Percentiles rank a stretch among this genome's conserved stretches.
Evolutionary conservation across 2,113 vertebrate genomes (phyloP).

Genomic region (Colinus virginianus): DNA sequence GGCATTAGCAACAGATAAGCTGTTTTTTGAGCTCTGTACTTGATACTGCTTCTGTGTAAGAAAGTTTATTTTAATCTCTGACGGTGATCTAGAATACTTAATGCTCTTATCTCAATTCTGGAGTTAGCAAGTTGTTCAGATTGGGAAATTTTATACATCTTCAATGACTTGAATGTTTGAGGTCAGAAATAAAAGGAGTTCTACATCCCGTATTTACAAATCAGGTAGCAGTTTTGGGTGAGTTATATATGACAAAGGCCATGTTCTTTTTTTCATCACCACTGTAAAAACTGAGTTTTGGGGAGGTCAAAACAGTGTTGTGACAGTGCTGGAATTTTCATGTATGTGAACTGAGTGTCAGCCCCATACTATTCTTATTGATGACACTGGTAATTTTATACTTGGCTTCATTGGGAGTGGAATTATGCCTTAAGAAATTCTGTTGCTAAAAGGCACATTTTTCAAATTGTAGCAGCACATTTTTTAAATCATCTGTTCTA

Average conservation of each 20-base stretch:
- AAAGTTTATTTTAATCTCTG: neutral
- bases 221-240: neutral
- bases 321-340: neutral
- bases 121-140: neutral
- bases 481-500: neutral
- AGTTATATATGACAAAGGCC: neutral
- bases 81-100: neutral
- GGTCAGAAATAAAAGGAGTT: neutral
- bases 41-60: neutral
- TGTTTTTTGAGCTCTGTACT: neutral
- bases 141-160: neutral
- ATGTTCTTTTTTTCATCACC: neutral
- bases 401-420: neutral
- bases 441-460: neutral
- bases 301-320: neutral
- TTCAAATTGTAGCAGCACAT: neutral
- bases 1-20: neutral
- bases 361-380: neutral
- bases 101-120: rapidly evolving
- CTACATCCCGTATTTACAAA: neutral
- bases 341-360: neutral
- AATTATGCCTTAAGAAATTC: neutral
- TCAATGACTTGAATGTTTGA: too few species aligned
- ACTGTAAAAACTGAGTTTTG: neutral
- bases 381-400: neutral